Evolutionary conservation across 2,888 invertebrate genomes (phyloP), one percentile per base, ranked within the genome.

Genomic region (Lithophane semibrunnea): DNA sequence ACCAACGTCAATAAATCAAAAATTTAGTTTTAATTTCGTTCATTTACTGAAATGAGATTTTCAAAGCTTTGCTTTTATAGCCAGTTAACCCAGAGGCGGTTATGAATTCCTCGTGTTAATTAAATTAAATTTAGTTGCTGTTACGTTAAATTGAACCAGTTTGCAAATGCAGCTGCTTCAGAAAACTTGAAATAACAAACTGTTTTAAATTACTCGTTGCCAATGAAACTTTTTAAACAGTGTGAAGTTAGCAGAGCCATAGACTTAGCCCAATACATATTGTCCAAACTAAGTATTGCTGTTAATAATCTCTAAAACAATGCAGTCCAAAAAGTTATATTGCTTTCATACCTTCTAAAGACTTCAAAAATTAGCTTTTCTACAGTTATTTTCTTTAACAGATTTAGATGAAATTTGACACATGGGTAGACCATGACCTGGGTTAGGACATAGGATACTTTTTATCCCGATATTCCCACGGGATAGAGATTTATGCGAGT

Each of bases 121-220:
- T 80, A 10, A 80, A 76, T 80, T 80, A 66, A 79, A 70, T 75
- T 77, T 74, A 63, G 71, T 80, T 74, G 47, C 66, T 79, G 66
- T 67, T 71, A 63, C 24, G n/a, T 74, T 54, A 64, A 76, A 76
- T 77, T 77, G 58, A 61, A 85, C 16, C 69, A 75, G 68, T 75
- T 84, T n/a, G 63, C 16, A 68, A 73, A 49, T 68, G 56, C 52
- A 68, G 58, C 65, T 68, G 13, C 9, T 47, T 37, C n/a, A 37
- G 37, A 61, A 77, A 58, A 69, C 21, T 58, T 60, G 29, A 84
- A 79, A 65, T 56, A 73, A 37, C 54, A 42, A 71, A 81, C 44
- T 49, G 42, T 52, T 81, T 58, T 52, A 63, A 56, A 66, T 54
- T 9, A 37, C 3, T 74, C 49, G 18, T 16, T 13, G 24, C 42